phyloP scores from a whole-genome alignment of 2,113 vertebrate genomes.

The Notothenia coriiceps region DNA sequence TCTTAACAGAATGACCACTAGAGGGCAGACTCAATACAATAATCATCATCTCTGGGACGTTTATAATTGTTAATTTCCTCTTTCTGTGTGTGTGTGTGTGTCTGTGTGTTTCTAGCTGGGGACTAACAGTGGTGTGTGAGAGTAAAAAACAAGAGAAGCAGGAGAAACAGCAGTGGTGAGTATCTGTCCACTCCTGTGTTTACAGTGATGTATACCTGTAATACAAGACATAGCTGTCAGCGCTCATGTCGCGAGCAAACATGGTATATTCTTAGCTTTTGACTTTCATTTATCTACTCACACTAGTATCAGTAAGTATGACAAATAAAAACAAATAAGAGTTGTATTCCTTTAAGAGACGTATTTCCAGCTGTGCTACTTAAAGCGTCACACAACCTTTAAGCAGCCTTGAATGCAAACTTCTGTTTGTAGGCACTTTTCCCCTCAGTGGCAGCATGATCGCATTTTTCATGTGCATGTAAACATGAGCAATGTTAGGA shows the following conservation, averaged over 20 bases:
- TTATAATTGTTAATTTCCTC: background rate
- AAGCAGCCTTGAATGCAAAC: background rate
- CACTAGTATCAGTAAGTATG: background rate
- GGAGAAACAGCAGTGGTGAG: constrained; percentile 95
- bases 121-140: constrained; percentile 90
- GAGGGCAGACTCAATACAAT: constrained; percentile 56
- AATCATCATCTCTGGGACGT: background rate
- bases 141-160: constrained; percentile 92
- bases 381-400: background rate
- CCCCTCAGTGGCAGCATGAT: background rate
- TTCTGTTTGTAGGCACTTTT: background rate
- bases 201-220: background rate
- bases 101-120: constrained; percentile 86
- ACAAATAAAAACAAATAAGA: background rate
- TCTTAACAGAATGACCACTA: constrained; percentile 36
- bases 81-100: background rate
- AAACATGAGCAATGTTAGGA: constrained; percentile 25
- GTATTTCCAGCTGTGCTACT: background rate
- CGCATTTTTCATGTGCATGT: constrained; percentile 29
- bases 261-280: constrained; percentile 4
- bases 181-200: background rate
- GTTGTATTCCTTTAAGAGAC: background rate
- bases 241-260: background rate
- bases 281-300: background rate
- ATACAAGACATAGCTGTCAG: background rate